Evolutionary conservation across 2,888 invertebrate genomes (phyloP), one percentile per base, ranked within the genome.

Genomic region (Gisinianus flammeolus): DNA sequence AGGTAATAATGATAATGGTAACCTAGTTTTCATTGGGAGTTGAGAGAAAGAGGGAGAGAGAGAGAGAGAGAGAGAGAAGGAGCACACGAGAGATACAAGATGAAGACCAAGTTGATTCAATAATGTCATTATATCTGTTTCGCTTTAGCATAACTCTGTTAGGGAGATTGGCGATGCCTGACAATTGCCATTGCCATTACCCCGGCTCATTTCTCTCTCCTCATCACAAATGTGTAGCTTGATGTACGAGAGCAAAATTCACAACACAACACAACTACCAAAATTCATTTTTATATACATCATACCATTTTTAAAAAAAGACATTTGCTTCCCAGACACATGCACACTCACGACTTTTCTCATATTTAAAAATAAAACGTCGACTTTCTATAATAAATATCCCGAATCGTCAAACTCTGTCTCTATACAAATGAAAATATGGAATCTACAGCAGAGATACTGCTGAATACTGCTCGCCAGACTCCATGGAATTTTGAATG

Each of bases 121-220:
- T 80, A 80, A 80, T 76, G 73, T 76, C 69, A 72, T 80, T 80
- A 80, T 70, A 76, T 80, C 76, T 72, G 78, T 80, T 78, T 76
- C 80, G 72, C 74, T 73, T 79, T 79, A 79, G 77, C 79, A 79
- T 79, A 79, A 79, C 58, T 78, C 70, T 72, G 71, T 79, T 79
- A 79, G 69, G 66, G 79, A 69, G 28, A 62, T 54, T 54, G 62
- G 28, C 62, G 62, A 62, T 62, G 44, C 2, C 6, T 4, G 44
- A 44, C 44, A 1, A 44, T 44, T 4, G 44, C 12, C 35, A 35
- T 44, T 44, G 3, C 19, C 44, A 12, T 44, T 44, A 4, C 2
- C 44, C 19, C 8, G 12, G 16, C 8, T 19, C 35, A 35, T 35
- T 8, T 44, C 44, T 44, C 19, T 44, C 3, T 44, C 44, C 44